Percentiles rank a stretch among this genome's conserved stretches.
Evolutionary conservation across 2,113 vertebrate species (phyloP).

Genomic region (Syrrhaptes paradoxus): DNA sequence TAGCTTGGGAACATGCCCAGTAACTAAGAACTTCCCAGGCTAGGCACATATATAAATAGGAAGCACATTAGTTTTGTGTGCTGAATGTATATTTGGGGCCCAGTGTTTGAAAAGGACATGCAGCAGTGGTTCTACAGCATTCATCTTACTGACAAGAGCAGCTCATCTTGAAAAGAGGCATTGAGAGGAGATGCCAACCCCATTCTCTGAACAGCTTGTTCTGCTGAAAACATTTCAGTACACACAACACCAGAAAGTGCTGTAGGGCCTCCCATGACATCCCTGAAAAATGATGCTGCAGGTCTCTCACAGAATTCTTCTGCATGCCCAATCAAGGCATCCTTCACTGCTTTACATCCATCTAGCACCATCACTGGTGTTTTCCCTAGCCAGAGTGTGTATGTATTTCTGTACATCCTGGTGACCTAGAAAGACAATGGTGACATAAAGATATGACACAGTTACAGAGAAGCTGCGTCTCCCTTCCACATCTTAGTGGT

Average conservation of each 20-base stretch:
- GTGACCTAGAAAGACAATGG: background rate
- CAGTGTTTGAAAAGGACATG: background rate
- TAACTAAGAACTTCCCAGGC: background rate
- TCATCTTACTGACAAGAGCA: background rate
- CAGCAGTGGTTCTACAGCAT: background rate
- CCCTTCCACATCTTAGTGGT: background rate
- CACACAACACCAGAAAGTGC: background rate
- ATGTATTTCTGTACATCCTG: conserved; percentile 24
- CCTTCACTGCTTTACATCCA: conserved; percentile 42
- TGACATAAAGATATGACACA: background rate
- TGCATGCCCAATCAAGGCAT: conserved; percentile 28
- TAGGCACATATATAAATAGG: background rate
- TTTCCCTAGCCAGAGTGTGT: conserved; percentile 34
- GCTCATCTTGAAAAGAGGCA: background rate
- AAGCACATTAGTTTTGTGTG: background rate
- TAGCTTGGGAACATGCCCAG: background rate
- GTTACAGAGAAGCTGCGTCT: background rate
- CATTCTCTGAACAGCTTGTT: background rate
- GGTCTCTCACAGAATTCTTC: conserved; percentile 40
- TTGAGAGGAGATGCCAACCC: background rate
- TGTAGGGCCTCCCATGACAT: background rate
- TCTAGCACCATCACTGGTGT: conserved; percentile 25
- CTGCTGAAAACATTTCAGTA: background rate
- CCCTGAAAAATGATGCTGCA: background rate
- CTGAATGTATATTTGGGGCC: background rate